Conservation (phyloP, 2,797 vertebrate species). For the Gila robusta region DNA sequence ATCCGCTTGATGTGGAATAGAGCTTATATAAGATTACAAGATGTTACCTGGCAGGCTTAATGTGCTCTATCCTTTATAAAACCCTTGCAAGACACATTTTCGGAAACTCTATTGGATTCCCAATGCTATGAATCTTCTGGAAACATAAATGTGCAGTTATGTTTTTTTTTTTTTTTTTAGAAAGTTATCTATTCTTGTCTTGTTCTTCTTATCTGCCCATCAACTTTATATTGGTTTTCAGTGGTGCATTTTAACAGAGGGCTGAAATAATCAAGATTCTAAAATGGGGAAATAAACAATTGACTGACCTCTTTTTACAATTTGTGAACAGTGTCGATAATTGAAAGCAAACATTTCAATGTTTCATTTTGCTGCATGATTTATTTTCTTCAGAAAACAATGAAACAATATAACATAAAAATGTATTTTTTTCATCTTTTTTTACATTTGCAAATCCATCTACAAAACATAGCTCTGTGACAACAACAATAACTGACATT, state of each 20-base stretch:
- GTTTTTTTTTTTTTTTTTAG: too few relatives aligned
- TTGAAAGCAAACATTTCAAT: background rate
- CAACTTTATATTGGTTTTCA: background rate
- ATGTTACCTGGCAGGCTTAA: conserved; percentile 17
- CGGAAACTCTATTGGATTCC: background rate
- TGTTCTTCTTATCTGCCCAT: background rate
- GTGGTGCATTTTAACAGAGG: background rate
- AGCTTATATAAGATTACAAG: conserved; percentile 26
- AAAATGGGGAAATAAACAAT: background rate
- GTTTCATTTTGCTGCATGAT: conserved; percentile 47
- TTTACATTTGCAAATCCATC: conserved; percentile 46
- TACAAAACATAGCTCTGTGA: conserved; percentile 47
- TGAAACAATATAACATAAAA: conserved; percentile 43
- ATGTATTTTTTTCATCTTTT: conserved; percentile 31
- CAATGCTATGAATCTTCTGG: background rate
- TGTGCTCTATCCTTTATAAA: background rate
- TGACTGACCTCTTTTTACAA: background rate
- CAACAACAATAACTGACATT: conserved; percentile 35
- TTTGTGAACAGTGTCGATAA: background rate
- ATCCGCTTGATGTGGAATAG: conserved; percentile 37
- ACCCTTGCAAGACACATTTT: background rate
- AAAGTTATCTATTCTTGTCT: background rate
- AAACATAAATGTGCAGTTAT: background rate
- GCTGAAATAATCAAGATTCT: background rate
- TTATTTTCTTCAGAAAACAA: conserved; percentile 58